Evolutionary conservation across 1,140 invertebrate genomes (phyloP).

Genomic region (Tribolium madens): DNA sequence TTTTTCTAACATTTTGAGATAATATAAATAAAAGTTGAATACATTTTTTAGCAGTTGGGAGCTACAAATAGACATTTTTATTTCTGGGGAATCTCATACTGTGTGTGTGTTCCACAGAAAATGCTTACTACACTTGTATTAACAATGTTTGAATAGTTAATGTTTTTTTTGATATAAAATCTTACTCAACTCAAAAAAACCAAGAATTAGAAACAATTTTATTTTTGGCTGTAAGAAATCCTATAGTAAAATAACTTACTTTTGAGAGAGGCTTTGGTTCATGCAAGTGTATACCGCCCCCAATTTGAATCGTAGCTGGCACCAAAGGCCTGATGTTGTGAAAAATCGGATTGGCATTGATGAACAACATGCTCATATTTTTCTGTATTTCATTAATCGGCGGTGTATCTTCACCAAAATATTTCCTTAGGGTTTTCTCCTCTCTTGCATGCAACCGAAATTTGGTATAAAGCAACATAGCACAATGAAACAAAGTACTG

Average conservation of each 20-base stretch:
- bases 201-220: too few species aligned
- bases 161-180: too few species aligned
- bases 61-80: too few species aligned
- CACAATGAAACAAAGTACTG: slow-evolving; percentile 41
- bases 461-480: slow-evolving; percentile 10
- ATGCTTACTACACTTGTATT: too few species aligned
- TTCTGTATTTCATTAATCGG: slow-evolving; percentile 66
- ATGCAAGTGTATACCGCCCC: slow-evolving; percentile 68
- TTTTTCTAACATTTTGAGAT: too few species aligned
- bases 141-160: too few species aligned
- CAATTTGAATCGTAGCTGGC: slow-evolving; percentile 67
- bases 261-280: slow-evolving; percentile 62
- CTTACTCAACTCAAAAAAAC: too few species aligned
- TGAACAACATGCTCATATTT: slow-evolving; percentile 69
- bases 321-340: slow-evolving; percentile 65
- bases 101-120: too few species aligned
- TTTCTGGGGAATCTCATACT: too few species aligned
- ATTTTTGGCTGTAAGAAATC: too few species aligned
- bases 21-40: too few species aligned
- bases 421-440: slow-evolving; percentile 60
- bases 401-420: slow-evolving; percentile 66
- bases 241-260: slow-evolving; percentile 51
- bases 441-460: slow-evolving; percentile 49
- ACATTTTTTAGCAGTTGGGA: too few species aligned
- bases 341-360: slow-evolving; percentile 67